phyloP scores from a whole-genome alignment of 1,140 invertebrate species.

The Olivierus martensii region DNA sequence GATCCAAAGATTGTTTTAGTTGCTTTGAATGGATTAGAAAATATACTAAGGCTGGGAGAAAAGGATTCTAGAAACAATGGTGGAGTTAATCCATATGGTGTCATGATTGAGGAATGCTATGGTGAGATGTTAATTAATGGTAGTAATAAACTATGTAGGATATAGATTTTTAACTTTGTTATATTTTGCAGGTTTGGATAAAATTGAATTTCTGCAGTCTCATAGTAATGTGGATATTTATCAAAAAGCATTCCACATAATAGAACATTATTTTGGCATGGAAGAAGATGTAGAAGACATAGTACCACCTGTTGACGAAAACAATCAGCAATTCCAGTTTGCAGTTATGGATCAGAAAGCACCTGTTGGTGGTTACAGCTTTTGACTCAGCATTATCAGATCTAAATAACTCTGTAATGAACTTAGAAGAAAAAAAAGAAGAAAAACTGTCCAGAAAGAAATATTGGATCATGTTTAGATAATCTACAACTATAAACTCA shows the following conservation, averaged over 20 bases:
- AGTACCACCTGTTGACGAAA: constrained; percentile 59
- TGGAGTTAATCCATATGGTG: constrained; percentile 69
- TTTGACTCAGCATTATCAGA: constrained; percentile 37
- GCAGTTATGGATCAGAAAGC: constrained; percentile 44
- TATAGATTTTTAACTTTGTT: too few relatives aligned
- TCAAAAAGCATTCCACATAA: constrained; percentile 90
- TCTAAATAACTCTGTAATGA: too few relatives aligned
- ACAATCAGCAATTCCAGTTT: constrained; percentile 50
- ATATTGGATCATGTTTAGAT: too few relatives aligned
- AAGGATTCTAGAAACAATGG: constrained; percentile 30
- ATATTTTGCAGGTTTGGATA: constrained; percentile 65
- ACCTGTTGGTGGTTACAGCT: constrained; percentile 61
- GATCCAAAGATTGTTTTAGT: constrained; percentile 90
- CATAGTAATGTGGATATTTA: constrained; percentile 95
- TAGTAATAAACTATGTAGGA: too few relatives aligned
- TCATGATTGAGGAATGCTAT: constrained; percentile 86
- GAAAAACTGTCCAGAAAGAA: too few relatives aligned
- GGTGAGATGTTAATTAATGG: constrained; percentile 55
- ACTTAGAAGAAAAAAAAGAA: too few relatives aligned
- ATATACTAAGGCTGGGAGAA: constrained; percentile 82
- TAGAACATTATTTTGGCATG: constrained; percentile 84
- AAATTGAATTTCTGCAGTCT: constrained; percentile 92
- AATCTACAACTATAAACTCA: too few relatives aligned
- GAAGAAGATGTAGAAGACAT: constrained; percentile 68
- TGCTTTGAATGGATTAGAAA: constrained; percentile 86